These are phyloP conservation scores for Trichomalopsis sarcophagae DNA, from an alignment of 1,140 invertebrate species.

Conservation along the genomic window DNA sequence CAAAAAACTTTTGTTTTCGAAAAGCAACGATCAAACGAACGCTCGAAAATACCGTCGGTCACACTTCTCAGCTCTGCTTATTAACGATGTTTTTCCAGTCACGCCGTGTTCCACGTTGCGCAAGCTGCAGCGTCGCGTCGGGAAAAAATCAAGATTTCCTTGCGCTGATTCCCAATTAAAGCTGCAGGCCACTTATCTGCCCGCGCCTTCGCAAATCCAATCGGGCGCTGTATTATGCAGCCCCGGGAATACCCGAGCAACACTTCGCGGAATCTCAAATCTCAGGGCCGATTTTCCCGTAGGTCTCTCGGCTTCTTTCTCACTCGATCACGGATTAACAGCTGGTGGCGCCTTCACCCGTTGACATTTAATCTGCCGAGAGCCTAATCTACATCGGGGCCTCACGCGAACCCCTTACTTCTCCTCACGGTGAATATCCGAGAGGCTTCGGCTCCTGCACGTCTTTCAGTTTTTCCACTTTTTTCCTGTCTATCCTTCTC, in stretches of 20 bases:
- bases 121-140: background rate
- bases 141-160: background rate
- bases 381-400: conserved; percentile 53
- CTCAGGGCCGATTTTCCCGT: background rate
- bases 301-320: background rate
- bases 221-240: background rate
- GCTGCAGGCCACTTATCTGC: background rate
- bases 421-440: conserved; percentile 57
- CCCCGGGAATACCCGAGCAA: background rate
- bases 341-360: conserved; percentile 56
- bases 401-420: conserved; percentile 26
- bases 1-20: conserved; percentile 15
- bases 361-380: conserved; percentile 49
- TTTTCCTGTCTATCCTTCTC: conserved; percentile 20
- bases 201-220: background rate
- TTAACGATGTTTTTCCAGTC: conserved; percentile 24
- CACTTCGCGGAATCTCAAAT: background rate
- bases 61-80: background rate
- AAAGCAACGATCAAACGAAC: background rate
- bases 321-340: conserved; percentile 19
- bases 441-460: conserved; percentile 54
- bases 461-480: conserved; percentile 54
- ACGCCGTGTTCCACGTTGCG: background rate
- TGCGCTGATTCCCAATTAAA: conserved; percentile 26
- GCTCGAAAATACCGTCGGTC: background rate